phyloP scores from a whole-genome alignment of 1,140 invertebrate genomes.

The Trypoxylus dichotomus region DNA sequence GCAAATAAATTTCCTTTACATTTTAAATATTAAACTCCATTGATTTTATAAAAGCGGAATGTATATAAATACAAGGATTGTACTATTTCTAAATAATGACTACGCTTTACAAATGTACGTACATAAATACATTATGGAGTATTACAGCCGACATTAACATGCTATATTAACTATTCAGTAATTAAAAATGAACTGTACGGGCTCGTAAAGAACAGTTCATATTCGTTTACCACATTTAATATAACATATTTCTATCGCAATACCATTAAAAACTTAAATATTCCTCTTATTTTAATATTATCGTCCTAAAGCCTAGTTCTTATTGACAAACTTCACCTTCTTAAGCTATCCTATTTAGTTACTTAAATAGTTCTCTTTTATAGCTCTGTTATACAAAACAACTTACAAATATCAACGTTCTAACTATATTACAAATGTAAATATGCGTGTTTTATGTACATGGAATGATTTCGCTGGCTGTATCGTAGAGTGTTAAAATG shows the following conservation, averaged over 20 bases:
- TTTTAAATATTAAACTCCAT: background rate
- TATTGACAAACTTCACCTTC: background rate
- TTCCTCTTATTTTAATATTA: background rate
- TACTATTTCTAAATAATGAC: background rate
- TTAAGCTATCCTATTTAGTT: background rate
- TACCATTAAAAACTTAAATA: background rate
- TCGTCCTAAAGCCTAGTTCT: background rate
- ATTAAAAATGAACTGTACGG: background rate
- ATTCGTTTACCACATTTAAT: background rate
- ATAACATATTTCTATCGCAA: background rate
- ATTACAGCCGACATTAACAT: background rate
- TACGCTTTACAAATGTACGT: conserved; percentile 1
- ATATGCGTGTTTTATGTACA: background rate
- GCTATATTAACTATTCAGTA: background rate
- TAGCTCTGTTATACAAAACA: background rate
- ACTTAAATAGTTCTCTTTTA: background rate
- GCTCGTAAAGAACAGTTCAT: background rate
- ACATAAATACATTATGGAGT: background rate
- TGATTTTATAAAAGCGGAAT: conserved; percentile 9
- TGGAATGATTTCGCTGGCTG: no score
- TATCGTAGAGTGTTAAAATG: no score
- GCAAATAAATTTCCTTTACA: background rate
- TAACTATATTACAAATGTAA: background rate
- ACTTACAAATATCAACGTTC: background rate
- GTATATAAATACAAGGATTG: background rate